phyloP scores from a whole-genome alignment of 2,888 invertebrate genomes.

The Acanthosepion esculentum region DNA sequence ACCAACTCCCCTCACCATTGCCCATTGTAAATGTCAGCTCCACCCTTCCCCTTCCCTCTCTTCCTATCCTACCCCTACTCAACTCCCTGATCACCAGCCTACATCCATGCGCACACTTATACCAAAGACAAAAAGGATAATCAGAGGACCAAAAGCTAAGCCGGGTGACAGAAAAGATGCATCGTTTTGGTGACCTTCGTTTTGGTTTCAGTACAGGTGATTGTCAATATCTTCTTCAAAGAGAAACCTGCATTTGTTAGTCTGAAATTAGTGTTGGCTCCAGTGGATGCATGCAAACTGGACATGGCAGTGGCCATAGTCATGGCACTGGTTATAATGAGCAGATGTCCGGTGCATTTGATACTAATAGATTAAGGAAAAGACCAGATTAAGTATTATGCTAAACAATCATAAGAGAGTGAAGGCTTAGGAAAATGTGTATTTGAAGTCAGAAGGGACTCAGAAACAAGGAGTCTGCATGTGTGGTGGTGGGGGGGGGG shows the following conservation, averaged over 20 bases:
- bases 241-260: conserved; percentile 14
- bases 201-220: conserved; percentile 12
- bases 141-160: neutral
- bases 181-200: neutral
- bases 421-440: neutral
- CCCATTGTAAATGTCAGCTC: neutral
- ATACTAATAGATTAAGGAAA: neutral
- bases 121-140: conserved; percentile 22
- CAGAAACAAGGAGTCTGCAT: neutral
- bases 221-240: neutral
- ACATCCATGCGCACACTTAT: neutral
- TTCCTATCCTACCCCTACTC: neutral
- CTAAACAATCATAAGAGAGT: neutral
- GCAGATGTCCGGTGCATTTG: conserved; percentile 9
- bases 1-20: neutral
- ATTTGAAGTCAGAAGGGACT: neutral
- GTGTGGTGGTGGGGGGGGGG: no score
- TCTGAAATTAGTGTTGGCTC: neutral
- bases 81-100: neutral
- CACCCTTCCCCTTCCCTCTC: neutral
- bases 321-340: neutral
- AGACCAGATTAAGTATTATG: neutral
- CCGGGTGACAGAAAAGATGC: neutral
- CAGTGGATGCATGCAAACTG: conserved; percentile 8
- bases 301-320: neutral